Percentiles rank a stretch among this genome's conserved stretches.
These are phyloP conservation scores for Sarcophaga carnaria DNA, from an alignment of 2,888 invertebrate species.

Conservation along the genomic window DNA sequence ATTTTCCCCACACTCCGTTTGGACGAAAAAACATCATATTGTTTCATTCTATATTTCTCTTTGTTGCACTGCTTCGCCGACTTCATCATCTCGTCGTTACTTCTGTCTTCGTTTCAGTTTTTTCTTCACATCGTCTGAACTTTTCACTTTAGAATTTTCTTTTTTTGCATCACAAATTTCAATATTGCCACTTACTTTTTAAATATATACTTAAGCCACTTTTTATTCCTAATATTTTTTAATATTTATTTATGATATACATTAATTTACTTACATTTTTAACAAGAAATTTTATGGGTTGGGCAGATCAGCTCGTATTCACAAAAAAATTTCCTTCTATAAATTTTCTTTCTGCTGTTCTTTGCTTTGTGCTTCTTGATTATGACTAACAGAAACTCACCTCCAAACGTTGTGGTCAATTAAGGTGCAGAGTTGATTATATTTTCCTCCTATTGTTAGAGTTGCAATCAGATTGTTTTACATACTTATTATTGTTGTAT, in stretches of 20 bases:
- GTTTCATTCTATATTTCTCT: constrained; percentile 54
- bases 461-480: background rate
- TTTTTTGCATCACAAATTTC: constrained; percentile 59
- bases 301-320: constrained; percentile 72
- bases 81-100: constrained; percentile 72
- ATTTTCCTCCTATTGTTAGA: background rate
- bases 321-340: constrained; percentile 65
- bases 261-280: constrained; percentile 73
- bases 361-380: constrained; percentile 64
- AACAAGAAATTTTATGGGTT: constrained; percentile 75
- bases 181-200: constrained; percentile 45
- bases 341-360: constrained; percentile 65
- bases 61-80: constrained; percentile 62
- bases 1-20: constrained; percentile 62
- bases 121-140: constrained; percentile 58
- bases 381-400: constrained; percentile 59
- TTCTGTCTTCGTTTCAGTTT: constrained; percentile 56
- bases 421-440: background rate
- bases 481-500: background rate
- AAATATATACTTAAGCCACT: constrained; percentile 33
- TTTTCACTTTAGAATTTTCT: constrained; percentile 78
- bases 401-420: background rate
- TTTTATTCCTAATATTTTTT: constrained; percentile 30
- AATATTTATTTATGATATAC: constrained; percentile 47
- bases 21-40: constrained; percentile 47